phyloP scores from a whole-genome alignment of 2,888 invertebrate species.

The Dione vanillae region DNA sequence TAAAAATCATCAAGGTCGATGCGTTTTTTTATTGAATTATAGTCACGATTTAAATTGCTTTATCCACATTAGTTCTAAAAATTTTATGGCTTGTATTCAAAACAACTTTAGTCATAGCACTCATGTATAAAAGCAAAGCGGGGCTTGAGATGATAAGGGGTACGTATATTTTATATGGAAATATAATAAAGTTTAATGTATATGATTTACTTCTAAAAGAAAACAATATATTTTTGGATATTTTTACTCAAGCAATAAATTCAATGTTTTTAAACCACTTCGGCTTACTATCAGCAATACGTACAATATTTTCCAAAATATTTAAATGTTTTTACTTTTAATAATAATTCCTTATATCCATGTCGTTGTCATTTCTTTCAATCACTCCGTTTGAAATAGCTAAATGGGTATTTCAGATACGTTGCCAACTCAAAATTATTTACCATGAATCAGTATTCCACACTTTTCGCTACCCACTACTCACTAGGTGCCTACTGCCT shows the following conservation, averaged over 20 bases:
- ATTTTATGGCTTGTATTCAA: neutral
- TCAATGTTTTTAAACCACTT: neutral
- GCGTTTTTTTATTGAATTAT: constrained; percentile 21
- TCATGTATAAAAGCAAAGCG: neutral
- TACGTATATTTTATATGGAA: neutral
- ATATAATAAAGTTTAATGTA: too few relatives aligned
- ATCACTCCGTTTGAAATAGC: constrained; percentile 55
- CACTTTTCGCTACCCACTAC: constrained; percentile 60
- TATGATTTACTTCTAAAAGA: neutral
- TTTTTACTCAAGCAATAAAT: neutral
- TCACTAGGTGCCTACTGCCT: too few relatives aligned
- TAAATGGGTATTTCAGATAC: constrained; percentile 63
- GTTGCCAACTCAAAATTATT: constrained; percentile 69
- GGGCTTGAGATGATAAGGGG: neutral
- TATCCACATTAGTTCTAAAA: constrained; percentile 8
- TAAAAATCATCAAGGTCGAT: constrained; percentile 19
- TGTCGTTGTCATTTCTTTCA: neutral
- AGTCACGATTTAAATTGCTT: constrained; percentile 12
- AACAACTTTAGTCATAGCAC: neutral
- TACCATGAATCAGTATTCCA: constrained; percentile 61
- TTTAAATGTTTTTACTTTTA: neutral
- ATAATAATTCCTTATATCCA: too few relatives aligned
- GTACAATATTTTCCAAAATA: too few relatives aligned
- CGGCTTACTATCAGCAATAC: neutral
- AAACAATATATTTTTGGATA: neutral